These are phyloP conservation scores for Phalacrocorax pelagicus DNA, from an alignment of 2,113 vertebrate genomes.

Conservation along the genomic window DNA sequence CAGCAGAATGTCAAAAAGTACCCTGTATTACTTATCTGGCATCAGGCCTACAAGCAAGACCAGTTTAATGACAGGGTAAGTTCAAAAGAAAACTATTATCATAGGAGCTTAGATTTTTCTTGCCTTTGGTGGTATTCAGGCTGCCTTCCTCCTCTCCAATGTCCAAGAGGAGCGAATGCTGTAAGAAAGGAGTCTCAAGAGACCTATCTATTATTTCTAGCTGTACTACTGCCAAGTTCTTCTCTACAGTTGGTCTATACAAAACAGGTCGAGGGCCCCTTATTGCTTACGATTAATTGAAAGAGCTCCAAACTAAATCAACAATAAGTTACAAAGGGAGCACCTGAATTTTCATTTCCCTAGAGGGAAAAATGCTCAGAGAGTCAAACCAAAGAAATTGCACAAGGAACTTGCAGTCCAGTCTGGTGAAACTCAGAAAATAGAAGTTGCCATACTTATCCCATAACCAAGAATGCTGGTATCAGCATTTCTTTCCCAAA, in stretches of 20 bases:
- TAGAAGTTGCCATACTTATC: not conserved
- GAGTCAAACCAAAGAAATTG: not conserved
- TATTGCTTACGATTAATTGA: not conserved
- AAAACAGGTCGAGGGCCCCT: not conserved
- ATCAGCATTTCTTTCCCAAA: not conserved
- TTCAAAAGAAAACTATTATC: not conserved
- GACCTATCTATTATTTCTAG: not conserved
- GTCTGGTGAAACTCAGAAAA: not conserved
- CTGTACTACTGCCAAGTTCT: not conserved
- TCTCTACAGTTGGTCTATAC: not conserved
- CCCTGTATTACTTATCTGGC: not conserved
- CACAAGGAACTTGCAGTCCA: not conserved
- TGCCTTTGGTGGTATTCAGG: not conserved
- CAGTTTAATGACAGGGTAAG: not conserved
- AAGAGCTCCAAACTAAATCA: not conserved
- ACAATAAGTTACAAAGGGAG: not conserved
- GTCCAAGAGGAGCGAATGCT: not conserved
- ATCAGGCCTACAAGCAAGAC: not conserved
- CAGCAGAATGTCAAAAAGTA: not conserved
- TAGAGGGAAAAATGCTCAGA: not conserved
- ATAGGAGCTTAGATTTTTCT: not conserved
- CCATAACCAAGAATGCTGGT: not conserved
- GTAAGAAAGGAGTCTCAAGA: not conserved
- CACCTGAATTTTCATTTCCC: not conserved
- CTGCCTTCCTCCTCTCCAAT: not conserved